Evolutionary conservation across 2,113 vertebrate species (phyloP), one percentile per base, ranked within the genome.

Genomic region (Brachypteracias leptosomus): DNA sequence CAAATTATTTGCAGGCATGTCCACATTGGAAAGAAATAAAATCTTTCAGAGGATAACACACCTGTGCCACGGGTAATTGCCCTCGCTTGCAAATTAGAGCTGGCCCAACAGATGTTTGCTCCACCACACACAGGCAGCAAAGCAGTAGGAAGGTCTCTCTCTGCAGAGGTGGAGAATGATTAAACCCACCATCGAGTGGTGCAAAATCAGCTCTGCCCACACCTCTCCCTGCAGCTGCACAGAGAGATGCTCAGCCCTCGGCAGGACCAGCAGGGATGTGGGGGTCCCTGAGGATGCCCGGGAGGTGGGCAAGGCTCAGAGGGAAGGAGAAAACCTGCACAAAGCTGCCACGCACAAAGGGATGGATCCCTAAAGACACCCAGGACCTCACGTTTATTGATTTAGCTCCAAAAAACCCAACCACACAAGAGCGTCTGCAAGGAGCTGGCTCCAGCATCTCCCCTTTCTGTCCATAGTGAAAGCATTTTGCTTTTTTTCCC

Each of bases 1-100:
- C 94, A 98, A 97, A 98, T 98, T 97, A 98, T 97, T 98, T 98
- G 97, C 96, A 98, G 97, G 89, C 97, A 52, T 88, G 97, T 97
- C 97, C 94, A 93, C 88, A 95, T 97, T 96, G 93, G 97, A 96
- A 95, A 95, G 94, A 97, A 97, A 97, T 94, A 94, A 97, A 95
- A 96, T 75, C 85, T 95, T 96, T 85, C 92, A 58, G 95, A 96
- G 95, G 95, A 94, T 89, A 96, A 91, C 97, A 96, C 98, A 98
- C 98, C 98, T 98, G 97, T 97, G 97, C 93, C 97, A 97, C 0
- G 95, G 96, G 89, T 98, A 97, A 98, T 97, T 98, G 96, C 95
- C 96, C 96, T 96, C 63, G 15, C 96, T 96, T 94, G 95, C 94
- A 97, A 96, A 97, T 89, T 73, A 96, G 94, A 95, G 91, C 94